A percentile compares a stretch with the other conserved stretches of the same genome.
These are phyloP conservation scores for Hydropsyche tenuis DNA, from an alignment of 1,140 invertebrate genomes.

Conservation along the genomic window DNA sequence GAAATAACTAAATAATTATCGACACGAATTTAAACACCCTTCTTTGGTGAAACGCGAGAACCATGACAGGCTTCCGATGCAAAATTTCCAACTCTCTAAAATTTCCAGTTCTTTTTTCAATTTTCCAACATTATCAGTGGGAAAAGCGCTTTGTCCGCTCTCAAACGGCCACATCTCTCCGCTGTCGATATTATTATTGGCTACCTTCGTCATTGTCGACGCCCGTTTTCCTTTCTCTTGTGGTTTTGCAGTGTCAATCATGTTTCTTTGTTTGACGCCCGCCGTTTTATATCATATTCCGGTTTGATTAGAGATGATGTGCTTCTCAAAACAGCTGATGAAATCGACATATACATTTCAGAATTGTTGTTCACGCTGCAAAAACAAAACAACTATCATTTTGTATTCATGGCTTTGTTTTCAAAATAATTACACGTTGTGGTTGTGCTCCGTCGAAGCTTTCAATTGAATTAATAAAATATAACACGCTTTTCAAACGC, in stretches of 20 bases:
- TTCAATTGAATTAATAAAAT: no score
- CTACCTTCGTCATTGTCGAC: constrained; percentile 16
- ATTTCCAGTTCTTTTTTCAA: neutral
- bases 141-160: constrained; percentile 3
- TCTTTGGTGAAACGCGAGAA: no score
- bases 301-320: neutral
- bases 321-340: neutral
- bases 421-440: no score
- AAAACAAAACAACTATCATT: no score
- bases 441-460: no score
- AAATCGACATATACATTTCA: neutral
- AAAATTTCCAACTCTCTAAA: no score
- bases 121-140: neutral
- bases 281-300: neutral
- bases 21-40: no score
- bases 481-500: no score
- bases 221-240: neutral
- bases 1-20: no score
- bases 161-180: neutral
- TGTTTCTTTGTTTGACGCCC: neutral
- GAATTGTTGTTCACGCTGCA: no score
- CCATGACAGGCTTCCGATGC: no score
- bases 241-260: constrained; percentile 12
- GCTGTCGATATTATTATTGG: constrained; percentile 19
- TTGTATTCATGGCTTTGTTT: no score